Base-by-base conservation (phyloP, 2,797 vertebrate species). In the Carapus acus region DNA sequence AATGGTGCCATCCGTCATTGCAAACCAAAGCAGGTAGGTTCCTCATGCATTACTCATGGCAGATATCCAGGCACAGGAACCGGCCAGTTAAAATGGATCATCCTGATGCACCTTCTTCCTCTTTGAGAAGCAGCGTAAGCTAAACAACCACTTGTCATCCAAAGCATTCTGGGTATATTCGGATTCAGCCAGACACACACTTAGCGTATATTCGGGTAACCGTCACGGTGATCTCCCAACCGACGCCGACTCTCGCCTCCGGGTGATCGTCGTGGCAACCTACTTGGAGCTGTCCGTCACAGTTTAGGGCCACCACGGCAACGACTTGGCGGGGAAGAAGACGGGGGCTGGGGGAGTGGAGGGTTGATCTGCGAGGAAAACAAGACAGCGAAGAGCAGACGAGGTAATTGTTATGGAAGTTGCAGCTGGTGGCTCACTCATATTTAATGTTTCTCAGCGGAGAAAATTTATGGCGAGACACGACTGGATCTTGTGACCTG, bases 81-180 rank as follows among this genome's bases (percentile, higher is more conserved):
- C 60, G 74, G 78, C 70, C 65, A 83, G 73, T 84, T 85, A 82
- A 78, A 83, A 73, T 51, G 22, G 57, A 83, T 78, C 23, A 73
- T 77, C 71, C 67, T 46, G 17, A 54, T 49, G 52, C 44, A 37
- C 18, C 55, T 46, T 44, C 59, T 62, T 60, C 46, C 65, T 41
- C 23, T 9, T 42, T 37, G 55, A 44, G 37, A 7, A 33, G 6
- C 31, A 33, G 27, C 47, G 16, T n/a, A 29, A 20, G 34, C 14
- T 6, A 15, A 31, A 8, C 45, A 42, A 12, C 17, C 7, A 14
- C 24, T 33, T 49, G 48, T 36, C 58, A 47, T 50, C 40, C 42
- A 22, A 18, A 56, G 43, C 37, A 33, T 13, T 11, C 6, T 4
- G 24, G 0, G 23, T 50, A 64, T 47, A 60, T 62, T 20, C 3